Evolutionary conservation across 1,140 invertebrate genomes (phyloP).

Genomic region (Glossosoma conforme): DNA sequence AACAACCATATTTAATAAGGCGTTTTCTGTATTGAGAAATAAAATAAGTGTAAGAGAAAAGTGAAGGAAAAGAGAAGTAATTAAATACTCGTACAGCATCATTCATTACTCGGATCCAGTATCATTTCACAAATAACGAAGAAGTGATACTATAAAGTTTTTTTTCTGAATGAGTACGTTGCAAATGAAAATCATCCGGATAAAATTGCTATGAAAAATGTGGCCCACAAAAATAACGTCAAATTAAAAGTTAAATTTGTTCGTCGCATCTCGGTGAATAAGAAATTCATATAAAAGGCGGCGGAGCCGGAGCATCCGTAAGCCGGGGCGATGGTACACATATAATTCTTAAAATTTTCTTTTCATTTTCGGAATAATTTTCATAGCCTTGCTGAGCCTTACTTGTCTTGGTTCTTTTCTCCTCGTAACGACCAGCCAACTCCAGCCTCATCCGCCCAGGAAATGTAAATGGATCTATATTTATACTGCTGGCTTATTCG

Average conservation of each 20-base stretch:
- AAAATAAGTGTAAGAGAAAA: too few relatives aligned
- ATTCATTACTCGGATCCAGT: too few relatives aligned
- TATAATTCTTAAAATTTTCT: slow-evolving; percentile 27
- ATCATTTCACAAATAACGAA: too few relatives aligned
- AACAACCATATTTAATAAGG: too few relatives aligned
- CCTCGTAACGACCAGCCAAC: slow-evolving; percentile 20
- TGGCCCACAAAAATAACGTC: slow-evolving; percentile 13
- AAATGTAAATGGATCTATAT: slow-evolving; percentile 30
- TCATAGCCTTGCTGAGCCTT: slow-evolving; percentile 17
- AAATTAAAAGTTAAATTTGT: slow-evolving; percentile 25
- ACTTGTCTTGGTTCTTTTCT: slow-evolving; percentile 7
- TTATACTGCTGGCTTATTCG: slow-evolving; percentile 18
- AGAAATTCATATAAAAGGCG: neutral
- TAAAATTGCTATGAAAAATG: neutral
- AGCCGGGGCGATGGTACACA: slow-evolving; percentile 3
- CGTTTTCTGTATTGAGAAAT: too few relatives aligned
- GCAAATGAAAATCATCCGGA: slow-evolving; percentile 1
- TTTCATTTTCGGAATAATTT: slow-evolving; percentile 28
- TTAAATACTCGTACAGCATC: too few relatives aligned
- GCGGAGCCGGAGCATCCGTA: slow-evolving; percentile 1
- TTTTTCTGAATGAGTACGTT: too few relatives aligned
- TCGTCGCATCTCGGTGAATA: slow-evolving; percentile 1
- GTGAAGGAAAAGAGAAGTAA: too few relatives aligned
- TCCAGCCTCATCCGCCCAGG: slow-evolving; percentile 26
- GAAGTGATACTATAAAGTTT: too few relatives aligned